Percentiles rank a stretch among this genome's conserved stretches.
phyloP scores from a whole-genome alignment of 2,888 invertebrate genomes.

The Epirrhoe tristata region DNA sequence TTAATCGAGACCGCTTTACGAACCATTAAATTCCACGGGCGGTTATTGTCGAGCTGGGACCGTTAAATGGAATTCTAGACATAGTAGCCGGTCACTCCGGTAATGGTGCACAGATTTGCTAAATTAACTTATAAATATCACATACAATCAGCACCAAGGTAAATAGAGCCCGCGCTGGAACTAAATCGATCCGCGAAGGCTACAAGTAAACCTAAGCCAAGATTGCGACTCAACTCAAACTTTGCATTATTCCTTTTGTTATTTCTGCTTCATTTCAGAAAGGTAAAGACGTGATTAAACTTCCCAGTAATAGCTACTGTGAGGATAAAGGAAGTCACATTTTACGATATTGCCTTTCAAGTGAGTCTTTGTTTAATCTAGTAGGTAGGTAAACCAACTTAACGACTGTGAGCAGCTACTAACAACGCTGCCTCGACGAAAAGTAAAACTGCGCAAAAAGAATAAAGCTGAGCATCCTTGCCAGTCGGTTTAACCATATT shows the following conservation, averaged over 20 bases:
- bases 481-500: conserved; percentile 43
- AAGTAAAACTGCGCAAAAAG: conserved; percentile 40
- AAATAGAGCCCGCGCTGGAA: conserved; percentile 26
- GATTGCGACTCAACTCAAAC: conserved; percentile 13
- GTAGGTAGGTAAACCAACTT: conserved; percentile 19
- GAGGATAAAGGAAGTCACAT: conserved; percentile 14
- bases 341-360: conserved; percentile 21
- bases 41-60: conserved; percentile 78
- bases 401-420: conserved; percentile 20
- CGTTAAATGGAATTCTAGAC: conserved; percentile 76
- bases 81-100: conserved; percentile 53
- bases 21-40: conserved; percentile 76
- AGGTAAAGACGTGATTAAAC: conserved; percentile 21
- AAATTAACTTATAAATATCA: conserved; percentile 49
- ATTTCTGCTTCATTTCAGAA: conserved; percentile 21
- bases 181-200: conserved; percentile 34
- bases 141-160: conserved; percentile 39
- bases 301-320: conserved; percentile 16
- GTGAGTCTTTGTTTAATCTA: conserved; percentile 13
- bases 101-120: conserved; percentile 57
- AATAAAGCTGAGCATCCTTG: conserved; percentile 32
- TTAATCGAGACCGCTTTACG: conserved; percentile 80
- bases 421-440: conserved; percentile 37
- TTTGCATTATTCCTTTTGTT: conserved; percentile 18
- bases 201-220: conserved; percentile 22